Base-by-base conservation (phyloP, 2,888 invertebrate genomes). In the Trichopria drosophilae region DNA sequence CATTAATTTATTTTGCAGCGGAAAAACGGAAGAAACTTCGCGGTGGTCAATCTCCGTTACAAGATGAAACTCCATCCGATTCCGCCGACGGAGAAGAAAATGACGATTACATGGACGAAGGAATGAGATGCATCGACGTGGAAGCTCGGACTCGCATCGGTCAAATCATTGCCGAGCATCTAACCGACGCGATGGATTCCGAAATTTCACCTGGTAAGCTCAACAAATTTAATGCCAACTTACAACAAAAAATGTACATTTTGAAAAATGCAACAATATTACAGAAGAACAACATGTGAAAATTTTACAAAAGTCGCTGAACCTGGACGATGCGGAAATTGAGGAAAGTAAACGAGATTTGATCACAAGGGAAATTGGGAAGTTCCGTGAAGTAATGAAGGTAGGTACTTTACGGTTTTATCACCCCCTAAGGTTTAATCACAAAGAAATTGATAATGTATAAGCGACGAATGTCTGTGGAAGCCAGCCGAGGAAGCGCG, bases 371-470 rank as follows among this genome's bases (percentile, higher is more conserved):
- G 98, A 98, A 83, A 98, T 98, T 77, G 93, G 93, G 67, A 94
- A 93, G 79, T 98, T 98, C 80, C 85, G 97, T 57, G 95, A 96
- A 80, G 90, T 93, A 63, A 96, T 93, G 88, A 93, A 93, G 90
- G 93, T 93, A 85, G n/a, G n/a, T n/a, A n/a, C n/a, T n/a, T n/a
- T n/a, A n/a, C n/a, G n/a, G n/a, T n/a, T n/a, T n/a, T n/a, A n/a
- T n/a, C n/a, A n/a, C n/a, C n/a, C n/a, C n/a, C n/a, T n/a, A n/a
- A n/a, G n/a, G n/a, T n/a, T n/a, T n/a, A n/a, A n/a, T n/a, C n/a
- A n/a, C n/a, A n/a, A n/a, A n/a, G n/a, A n/a, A n/a, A n/a, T n/a
- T n/a, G n/a, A n/a, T n/a, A n/a, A n/a, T n/a, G n/a, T n/a, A n/a
- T n/a, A n/a, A n/a, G n/a, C 51, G 45, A 48, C 44, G 48, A 23